Conservation (phyloP, 2,113 vertebrate genomes). For the Spermophilus dauricus region DNA sequence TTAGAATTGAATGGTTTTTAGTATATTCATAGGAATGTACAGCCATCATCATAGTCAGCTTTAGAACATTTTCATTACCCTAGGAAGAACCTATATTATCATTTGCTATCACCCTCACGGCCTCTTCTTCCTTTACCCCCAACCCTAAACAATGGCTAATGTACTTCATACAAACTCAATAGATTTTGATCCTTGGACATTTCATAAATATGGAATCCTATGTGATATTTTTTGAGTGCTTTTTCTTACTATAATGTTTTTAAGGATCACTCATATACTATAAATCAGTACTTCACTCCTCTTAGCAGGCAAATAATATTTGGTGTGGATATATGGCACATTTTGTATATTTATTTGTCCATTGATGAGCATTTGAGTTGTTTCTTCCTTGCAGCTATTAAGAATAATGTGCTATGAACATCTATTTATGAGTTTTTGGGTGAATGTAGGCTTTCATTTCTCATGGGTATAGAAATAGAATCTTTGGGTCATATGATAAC, state of each 20-base stretch:
- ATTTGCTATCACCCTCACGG: neutral
- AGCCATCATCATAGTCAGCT: neutral
- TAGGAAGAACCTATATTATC: neutral
- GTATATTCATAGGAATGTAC: neutral
- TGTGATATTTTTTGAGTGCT: neutral
- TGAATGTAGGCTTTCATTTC: neutral
- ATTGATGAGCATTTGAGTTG: neutral
- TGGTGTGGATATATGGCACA: neutral
- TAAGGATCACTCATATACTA: neutral
- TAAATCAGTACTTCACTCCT: neutral
- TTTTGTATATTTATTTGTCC: slow-evolving; percentile 5
- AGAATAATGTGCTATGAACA: neutral
- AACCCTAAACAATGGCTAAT: neutral
- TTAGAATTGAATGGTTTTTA: neutral
- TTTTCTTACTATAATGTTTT: slow-evolving; percentile 22
- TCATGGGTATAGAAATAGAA: neutral
- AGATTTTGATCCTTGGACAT: neutral
- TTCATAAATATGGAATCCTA: slow-evolving; percentile 13
- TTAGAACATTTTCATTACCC: slow-evolving; percentile 50
- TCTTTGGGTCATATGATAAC: neutral
- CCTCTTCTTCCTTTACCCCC: neutral
- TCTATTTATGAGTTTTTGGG: neutral
- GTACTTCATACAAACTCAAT: neutral
- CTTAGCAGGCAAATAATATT: slow-evolving; percentile 28
- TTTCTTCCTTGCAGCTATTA: neutral